Conservation (phyloP, 2,888 invertebrate species). For the Dascillus cervinus region DNA sequence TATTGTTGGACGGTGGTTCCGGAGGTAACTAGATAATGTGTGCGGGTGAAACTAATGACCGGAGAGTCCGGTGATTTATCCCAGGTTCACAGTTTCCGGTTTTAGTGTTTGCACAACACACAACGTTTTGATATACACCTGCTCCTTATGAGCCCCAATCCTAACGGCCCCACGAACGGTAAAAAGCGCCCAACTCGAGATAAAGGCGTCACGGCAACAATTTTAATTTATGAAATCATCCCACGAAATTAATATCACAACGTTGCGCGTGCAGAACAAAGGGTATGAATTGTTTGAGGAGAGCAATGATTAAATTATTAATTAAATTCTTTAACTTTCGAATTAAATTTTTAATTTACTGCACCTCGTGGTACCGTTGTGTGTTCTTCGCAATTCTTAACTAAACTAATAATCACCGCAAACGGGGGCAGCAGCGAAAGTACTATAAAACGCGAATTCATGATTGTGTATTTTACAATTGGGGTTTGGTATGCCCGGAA, state of each 20-base stretch:
- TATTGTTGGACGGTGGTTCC: slow-evolving; percentile 30
- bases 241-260: slow-evolving; percentile 30
- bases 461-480: slow-evolving; percentile 38
- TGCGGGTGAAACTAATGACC: slow-evolving; percentile 41
- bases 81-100: slow-evolving; percentile 34
- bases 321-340: slow-evolving; percentile 38
- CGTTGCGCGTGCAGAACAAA: too few species aligned
- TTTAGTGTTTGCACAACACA: slow-evolving; percentile 36
- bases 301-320: slow-evolving; percentile 39
- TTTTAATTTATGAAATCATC: slow-evolving; percentile 27
- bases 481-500: slow-evolving; percentile 33
- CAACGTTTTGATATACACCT: slow-evolving; percentile 38
- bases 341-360: slow-evolving; percentile 36
- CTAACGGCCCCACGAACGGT: too few species aligned
- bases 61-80: slow-evolving; percentile 43
- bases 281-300: slow-evolving; percentile 31
- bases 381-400: slow-evolving; percentile 21
- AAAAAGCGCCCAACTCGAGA: too few species aligned
- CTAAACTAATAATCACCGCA: slow-evolving; percentile 32
- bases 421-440: slow-evolving; percentile 29
- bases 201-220: too few species aligned
- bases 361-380: slow-evolving; percentile 30
- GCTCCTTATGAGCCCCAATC: slow-evolving; percentile 39
- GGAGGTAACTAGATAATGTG: slow-evolving; percentile 39
- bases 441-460: slow-evolving; percentile 33